Evolutionary conservation across 1,140 invertebrate species (phyloP).

Genomic region (Radopholus similis): DNA sequence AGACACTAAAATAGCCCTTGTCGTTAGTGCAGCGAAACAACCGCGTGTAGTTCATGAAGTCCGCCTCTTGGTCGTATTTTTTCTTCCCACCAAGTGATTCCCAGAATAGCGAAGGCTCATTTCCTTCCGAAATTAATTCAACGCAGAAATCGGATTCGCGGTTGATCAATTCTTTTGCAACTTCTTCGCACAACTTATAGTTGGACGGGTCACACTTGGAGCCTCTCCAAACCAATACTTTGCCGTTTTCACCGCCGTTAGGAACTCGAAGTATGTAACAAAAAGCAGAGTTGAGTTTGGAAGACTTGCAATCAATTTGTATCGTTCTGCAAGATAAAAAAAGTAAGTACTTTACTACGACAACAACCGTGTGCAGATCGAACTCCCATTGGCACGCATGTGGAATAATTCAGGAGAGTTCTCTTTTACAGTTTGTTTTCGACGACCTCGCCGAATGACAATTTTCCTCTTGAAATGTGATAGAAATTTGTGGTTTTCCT

Average conservation of each 20-base stretch:
- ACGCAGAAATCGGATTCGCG: constrained; percentile 61
- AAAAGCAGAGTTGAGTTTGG: constrained; percentile 63
- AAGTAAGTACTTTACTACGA: not conserved
- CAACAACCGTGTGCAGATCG: constrained; percentile 74
- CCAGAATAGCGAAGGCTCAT: constrained; percentile 99
- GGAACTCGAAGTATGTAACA: constrained; percentile 60
- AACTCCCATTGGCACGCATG: constrained; percentile 86
- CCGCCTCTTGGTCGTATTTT: constrained; percentile 81
- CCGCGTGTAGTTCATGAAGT: constrained; percentile 87
- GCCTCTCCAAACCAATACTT: constrained; percentile 97
- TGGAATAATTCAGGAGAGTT: constrained; percentile 85
- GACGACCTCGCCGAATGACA: constrained; percentile 77
- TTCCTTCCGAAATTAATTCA: constrained; percentile 84
- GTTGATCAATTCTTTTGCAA: constrained; percentile 55
- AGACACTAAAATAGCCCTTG: constrained; percentile 96
- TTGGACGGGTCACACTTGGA: constrained; percentile 81
- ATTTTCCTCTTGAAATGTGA: constrained; percentile 94
- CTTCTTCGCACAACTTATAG: constrained; percentile 78
- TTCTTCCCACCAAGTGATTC: constrained; percentile 86
- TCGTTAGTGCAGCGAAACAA: constrained; percentile 98
- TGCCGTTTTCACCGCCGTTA: constrained; percentile 78
- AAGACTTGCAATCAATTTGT: constrained; percentile 65
- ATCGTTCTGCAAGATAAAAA: constrained; percentile 1
- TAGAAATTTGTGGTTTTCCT: constrained; percentile 97
- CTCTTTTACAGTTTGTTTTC: constrained; percentile 61